Evolutionary conservation across 2,113 vertebrate species (phyloP), one percentile per base, ranked within the genome.

Genomic region (Leptobrachium leishanense): DNA sequence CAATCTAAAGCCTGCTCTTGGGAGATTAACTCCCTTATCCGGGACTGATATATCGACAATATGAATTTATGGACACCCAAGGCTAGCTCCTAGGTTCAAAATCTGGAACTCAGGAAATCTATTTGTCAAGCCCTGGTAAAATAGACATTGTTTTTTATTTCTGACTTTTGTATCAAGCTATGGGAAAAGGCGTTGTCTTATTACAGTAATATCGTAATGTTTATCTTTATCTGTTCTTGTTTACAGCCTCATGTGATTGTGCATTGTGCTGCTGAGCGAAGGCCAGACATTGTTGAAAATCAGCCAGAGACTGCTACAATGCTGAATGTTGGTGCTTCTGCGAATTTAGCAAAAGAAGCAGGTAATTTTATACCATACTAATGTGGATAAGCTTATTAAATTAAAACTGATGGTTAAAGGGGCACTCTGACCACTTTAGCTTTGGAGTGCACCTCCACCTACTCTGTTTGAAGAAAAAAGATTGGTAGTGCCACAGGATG

Each of bases 201-300:
- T 31, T 31, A 31, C 20, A 31, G 20, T 31, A 31, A 31, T 31
- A 31, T 31, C 20, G 20, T 31, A 31, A 31, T 31, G 20, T 31
- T 31, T 31, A 8, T 50, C 46, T 50, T 50, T 50, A 1, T 50
- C 8, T 50, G 46, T 50, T 73, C 92, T 90, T 84, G 65, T 88
- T 92, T 92, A 40, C 85, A 98, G 97, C 97, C 97, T 67, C 95
- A 98, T 55, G 95, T 95, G 74, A 90, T 98, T 72, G 86, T 99
- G 42, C 97, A 99, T 77, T 99, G 97, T 86, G 97, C 97, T n/a
- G 97, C 96, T 12, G 97, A 99, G 85, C 91, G 97, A 82, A 95
- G 96, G 84, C 96, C 97, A 43, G 97, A 99, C 83, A 92, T 98
- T 76, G 95, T 98, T 62, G 96, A 98, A 85, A 91, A 85, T 82